A percentile compares a stretch with the other conserved stretches of the same genome.
phyloP scores from a whole-genome alignment of 2,797 vertebrate genomes.

The Poliocrania exsul region DNA sequence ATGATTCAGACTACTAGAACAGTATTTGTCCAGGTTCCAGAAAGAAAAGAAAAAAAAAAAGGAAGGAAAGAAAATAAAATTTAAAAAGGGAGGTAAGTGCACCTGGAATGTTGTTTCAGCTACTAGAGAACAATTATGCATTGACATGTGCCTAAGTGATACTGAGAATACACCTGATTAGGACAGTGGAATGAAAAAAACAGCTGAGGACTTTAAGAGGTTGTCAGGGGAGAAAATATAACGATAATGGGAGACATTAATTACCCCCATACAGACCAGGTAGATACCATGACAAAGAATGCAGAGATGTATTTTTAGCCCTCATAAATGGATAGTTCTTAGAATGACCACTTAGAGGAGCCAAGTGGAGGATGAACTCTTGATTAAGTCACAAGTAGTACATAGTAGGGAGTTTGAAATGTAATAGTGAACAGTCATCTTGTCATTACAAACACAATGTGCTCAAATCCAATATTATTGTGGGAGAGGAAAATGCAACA shows the following conservation, averaged over 20 bases:
- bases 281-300: background rate
- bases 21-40: background rate
- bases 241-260: background rate
- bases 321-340: slow-evolving; percentile 2
- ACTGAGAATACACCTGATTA: background rate
- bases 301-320: slow-evolving; percentile 40
- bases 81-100: rapidly evolving
- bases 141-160: background rate
- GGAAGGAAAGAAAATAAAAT: background rate
- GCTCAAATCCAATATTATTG: background rate
- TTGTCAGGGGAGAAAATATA: background rate
- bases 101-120: background rate
- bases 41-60: too few species aligned
- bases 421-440: background rate
- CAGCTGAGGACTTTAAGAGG: background rate
- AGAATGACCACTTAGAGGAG: slow-evolving; percentile 24
- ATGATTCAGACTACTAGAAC: background rate
- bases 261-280: background rate
- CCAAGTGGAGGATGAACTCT: background rate
- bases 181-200: slow-evolving; percentile 6
- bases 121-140: background rate
- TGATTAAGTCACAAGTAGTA: background rate
- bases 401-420: background rate
- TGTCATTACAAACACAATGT: background rate
- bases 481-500: background rate